These are phyloP conservation scores for Mus spicilegus DNA, from an alignment of 2,113 vertebrate genomes.

Conservation along the genomic window DNA sequence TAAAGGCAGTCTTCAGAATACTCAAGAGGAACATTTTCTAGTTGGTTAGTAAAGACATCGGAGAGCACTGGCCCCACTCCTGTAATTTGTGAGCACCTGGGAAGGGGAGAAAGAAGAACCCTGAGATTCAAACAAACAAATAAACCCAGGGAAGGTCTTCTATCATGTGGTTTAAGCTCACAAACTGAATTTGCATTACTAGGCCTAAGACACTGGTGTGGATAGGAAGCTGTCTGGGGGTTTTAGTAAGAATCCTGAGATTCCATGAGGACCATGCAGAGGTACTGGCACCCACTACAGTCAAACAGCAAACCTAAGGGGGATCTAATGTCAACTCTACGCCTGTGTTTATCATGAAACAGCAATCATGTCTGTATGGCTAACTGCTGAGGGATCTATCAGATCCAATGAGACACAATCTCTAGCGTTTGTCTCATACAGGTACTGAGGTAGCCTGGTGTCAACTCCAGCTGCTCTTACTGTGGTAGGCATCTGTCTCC, in stretches of 20 bases:
- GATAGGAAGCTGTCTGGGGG: accelerated
- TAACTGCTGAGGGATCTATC: background rate
- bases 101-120: background rate
- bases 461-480: background rate
- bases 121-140: background rate
- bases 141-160: background rate
- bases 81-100: constrained; percentile 64
- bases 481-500: too few relatives aligned
- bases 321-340: background rate
- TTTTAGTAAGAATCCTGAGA: accelerated
- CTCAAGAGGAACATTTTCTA: background rate
- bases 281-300: background rate
- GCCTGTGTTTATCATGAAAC: background rate
- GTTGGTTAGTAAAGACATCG: background rate
- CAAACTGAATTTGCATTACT: background rate
- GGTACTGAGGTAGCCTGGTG: too few relatives aligned
- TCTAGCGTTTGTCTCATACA: background rate
- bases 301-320: background rate
- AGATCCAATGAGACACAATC: background rate
- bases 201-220: background rate
- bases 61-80: accelerated
- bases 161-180: background rate
- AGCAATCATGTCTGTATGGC: background rate
- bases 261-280: background rate
- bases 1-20: constrained; percentile 90